Conservation (phyloP, 2,888 invertebrate species). For the Ochropleura leucogaster region DNA sequence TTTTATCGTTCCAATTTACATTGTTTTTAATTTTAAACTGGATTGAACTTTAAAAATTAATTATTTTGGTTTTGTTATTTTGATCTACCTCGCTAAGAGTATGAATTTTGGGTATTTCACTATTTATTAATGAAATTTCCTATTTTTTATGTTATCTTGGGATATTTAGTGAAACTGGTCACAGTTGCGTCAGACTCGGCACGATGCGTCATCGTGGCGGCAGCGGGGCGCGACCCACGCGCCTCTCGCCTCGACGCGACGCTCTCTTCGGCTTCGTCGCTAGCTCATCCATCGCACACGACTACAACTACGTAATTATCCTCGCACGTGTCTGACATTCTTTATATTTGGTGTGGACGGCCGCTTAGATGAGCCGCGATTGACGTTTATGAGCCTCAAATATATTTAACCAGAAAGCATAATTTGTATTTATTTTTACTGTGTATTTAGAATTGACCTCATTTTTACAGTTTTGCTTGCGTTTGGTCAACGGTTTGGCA, state of each 20-base stretch:
- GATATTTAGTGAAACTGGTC: slow-evolving; percentile 40
- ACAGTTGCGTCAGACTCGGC: slow-evolving; percentile 57
- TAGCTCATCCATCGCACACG: slow-evolving; percentile 47
- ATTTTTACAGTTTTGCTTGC: background rate
- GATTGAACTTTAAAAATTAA: background rate
- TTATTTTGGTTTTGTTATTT: background rate
- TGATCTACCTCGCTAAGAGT: background rate
- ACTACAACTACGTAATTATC: slow-evolving; percentile 51
- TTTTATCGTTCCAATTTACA: slow-evolving; percentile 9
- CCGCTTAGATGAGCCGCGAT: slow-evolving; percentile 10
- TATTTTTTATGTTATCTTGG: slow-evolving; percentile 19
- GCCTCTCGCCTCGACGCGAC: slow-evolving; percentile 72
- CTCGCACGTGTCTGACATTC: slow-evolving; percentile 72
- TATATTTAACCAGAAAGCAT: background rate
- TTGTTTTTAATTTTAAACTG: background rate
- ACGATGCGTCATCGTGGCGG: slow-evolving; percentile 85
- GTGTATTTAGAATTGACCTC: background rate
- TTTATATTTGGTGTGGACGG: slow-evolving; percentile 46
- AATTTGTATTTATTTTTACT: slow-evolving; percentile 4
- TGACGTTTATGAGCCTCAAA: slow-evolving; percentile 31
- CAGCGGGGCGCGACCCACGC: slow-evolving; percentile 82
- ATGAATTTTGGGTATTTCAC: background rate
- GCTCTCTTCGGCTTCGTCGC: slow-evolving; percentile 51
- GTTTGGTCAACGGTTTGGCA: background rate
- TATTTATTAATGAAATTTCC: background rate